Percentiles rank a stretch among this genome's conserved stretches.
Conservation (phyloP, 30 jellyfish, hydroid and myxozoan genomes). For the Nemopilema nomurai region DNA sequence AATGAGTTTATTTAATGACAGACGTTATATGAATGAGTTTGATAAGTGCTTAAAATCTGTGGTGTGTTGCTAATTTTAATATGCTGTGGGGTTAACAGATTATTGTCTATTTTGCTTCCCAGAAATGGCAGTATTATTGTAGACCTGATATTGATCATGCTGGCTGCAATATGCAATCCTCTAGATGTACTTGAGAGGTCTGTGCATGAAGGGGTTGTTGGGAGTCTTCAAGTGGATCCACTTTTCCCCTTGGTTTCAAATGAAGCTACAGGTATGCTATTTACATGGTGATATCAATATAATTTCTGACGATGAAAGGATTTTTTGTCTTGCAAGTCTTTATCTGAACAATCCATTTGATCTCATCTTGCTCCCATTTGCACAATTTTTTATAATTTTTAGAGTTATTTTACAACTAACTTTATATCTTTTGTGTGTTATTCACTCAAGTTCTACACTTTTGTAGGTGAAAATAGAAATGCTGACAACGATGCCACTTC, state of each 20-base stretch:
- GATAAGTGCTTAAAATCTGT: too few species aligned
- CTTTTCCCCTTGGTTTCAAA: not conserved
- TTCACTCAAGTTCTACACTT: not conserved
- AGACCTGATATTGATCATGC: constrained; percentile 29
- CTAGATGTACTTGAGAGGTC: constrained; percentile 29
- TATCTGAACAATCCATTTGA: too few species aligned
- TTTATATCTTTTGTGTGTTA: too few species aligned
- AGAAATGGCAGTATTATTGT: constrained; percentile 71
- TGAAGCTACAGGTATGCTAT: not conserved
- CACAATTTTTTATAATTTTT: not conserved
- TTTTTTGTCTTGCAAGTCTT: too few species aligned
- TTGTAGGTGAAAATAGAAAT: not conserved
- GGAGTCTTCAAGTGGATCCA: constrained; percentile 38
- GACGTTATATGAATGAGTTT: too few species aligned
- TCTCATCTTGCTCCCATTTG: too few species aligned
- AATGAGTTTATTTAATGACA: too few species aligned
- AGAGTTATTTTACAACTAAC: not conserved
- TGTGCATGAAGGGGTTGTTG: constrained; percentile 29
- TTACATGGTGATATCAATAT: too few species aligned
- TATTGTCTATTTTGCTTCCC: not conserved
- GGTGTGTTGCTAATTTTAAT: too few species aligned
- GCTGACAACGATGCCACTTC: not conserved
- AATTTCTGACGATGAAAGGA: not conserved
- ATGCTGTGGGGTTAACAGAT: not conserved
- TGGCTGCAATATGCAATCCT: constrained; percentile 63